These are phyloP conservation scores for Acheta domesticus DNA, from an alignment of 2,888 invertebrate species.

Conservation along the genomic window DNA sequence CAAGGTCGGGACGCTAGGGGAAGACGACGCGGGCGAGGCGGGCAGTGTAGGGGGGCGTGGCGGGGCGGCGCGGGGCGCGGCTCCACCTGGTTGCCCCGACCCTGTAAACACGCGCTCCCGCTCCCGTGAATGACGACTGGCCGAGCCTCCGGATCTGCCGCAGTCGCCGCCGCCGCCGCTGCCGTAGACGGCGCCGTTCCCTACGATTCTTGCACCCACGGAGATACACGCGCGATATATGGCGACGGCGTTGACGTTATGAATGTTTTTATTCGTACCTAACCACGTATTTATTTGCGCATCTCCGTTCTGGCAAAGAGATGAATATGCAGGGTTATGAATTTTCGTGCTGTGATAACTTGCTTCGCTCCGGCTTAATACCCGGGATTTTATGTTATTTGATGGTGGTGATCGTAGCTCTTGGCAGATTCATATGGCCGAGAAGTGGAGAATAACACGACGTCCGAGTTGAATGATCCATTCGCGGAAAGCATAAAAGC, in stretches of 20 bases:
- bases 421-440: conserved; percentile 6
- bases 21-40: too few species aligned
- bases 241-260: neutral
- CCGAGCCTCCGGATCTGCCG: too few species aligned
- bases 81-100: too few species aligned
- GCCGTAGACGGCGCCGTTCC: neutral
- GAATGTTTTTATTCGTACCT: conserved; percentile 18
- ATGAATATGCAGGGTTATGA: neutral
- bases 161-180: neutral
- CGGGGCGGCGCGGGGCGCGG: too few species aligned
- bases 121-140: neutral
- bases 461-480: neutral
- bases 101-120: neutral
- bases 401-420: neutral
- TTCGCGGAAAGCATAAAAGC: conserved; percentile 4
- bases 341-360: conserved; percentile 18
- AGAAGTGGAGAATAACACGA: conserved; percentile 1
- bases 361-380: neutral
- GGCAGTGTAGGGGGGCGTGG: too few species aligned
- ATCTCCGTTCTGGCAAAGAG: neutral
- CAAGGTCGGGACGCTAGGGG: too few species aligned
- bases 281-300: conserved; percentile 1
- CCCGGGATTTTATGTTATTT: neutral
- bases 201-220: neutral
- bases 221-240: neutral